Percentiles rank a stretch among this genome's conserved stretches.
These are phyloP conservation scores for Sardina pilchardus DNA, from an alignment of 2,113 vertebrate genomes.

Conservation along the genomic window DNA sequence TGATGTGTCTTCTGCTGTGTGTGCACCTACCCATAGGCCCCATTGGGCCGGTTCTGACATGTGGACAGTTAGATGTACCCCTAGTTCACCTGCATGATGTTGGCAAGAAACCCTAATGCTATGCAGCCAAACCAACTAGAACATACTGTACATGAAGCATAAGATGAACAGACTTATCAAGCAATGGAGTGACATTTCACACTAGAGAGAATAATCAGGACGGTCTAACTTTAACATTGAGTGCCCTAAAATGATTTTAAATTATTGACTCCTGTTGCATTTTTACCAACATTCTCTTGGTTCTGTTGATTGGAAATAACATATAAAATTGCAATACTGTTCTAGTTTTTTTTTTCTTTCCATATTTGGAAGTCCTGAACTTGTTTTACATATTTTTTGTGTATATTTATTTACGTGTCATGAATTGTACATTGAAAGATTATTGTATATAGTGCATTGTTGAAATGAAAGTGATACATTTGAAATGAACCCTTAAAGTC, in stretches of 20 bases:
- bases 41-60: not conserved
- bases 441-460: constrained; percentile 50
- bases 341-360: constrained; percentile 71
- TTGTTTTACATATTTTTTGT: constrained; percentile 59
- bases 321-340: constrained; percentile 54
- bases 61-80: not conserved
- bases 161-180: not conserved
- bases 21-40: constrained; percentile 56
- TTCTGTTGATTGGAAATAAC: constrained; percentile 26
- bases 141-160: not conserved
- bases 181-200: not conserved
- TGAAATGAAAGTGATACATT: constrained; percentile 48
- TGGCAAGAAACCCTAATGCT: not conserved
- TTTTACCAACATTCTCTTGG: constrained; percentile 32
- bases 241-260: not conserved
- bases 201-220: not conserved
- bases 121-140: not conserved
- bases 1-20: constrained; percentile 41
- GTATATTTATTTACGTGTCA: constrained; percentile 73
- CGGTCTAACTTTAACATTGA: not conserved
- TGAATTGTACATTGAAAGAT: constrained; percentile 54
- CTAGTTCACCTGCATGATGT: not conserved
- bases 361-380: constrained; percentile 72
- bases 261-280: not conserved
- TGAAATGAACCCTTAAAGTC: constrained; percentile 60